These are phyloP conservation scores for Ifrita kowaldi DNA, from an alignment of 2,113 vertebrate species.

Conservation along the genomic window DNA sequence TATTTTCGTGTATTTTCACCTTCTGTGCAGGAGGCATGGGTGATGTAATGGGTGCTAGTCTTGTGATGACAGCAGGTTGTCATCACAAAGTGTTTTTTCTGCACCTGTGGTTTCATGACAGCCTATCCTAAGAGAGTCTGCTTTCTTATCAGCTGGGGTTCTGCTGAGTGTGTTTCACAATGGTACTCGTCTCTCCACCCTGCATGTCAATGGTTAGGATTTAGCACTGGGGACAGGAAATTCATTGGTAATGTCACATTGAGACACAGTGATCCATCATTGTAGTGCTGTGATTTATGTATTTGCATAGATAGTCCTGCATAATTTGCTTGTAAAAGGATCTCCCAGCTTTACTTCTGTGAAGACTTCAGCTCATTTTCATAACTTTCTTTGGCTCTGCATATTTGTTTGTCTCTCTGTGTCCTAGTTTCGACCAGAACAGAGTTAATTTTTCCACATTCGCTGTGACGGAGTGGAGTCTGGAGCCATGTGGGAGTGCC, in stretches of 20 bases:
- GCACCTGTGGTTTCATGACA: neutral
- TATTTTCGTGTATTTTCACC: neutral
- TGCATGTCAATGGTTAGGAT: neutral
- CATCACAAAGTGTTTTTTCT: neutral
- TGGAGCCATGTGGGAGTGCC: rapidly evolving
- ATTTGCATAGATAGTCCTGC: neutral
- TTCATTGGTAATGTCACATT: neutral
- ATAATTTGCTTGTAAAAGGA: rapidly evolving
- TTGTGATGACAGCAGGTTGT: neutral
- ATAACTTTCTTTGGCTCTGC: neutral
- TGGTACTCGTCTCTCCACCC: neutral
- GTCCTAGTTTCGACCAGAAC: rapidly evolving
- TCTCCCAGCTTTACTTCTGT: neutral
- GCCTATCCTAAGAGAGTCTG: neutral
- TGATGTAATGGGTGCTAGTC: neutral
- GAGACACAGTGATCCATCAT: neutral
- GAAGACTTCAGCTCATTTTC: neutral
- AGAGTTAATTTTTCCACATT: neutral
- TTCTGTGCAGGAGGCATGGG: neutral
- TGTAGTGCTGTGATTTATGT: neutral
- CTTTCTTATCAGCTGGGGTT: neutral
- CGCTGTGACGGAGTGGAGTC: neutral
- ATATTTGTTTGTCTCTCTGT: neutral
- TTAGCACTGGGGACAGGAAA: neutral
- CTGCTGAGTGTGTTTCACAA: neutral